phyloP scores from a whole-genome alignment of 2,113 vertebrate species.

The Scophthalmus maximus region DNA sequence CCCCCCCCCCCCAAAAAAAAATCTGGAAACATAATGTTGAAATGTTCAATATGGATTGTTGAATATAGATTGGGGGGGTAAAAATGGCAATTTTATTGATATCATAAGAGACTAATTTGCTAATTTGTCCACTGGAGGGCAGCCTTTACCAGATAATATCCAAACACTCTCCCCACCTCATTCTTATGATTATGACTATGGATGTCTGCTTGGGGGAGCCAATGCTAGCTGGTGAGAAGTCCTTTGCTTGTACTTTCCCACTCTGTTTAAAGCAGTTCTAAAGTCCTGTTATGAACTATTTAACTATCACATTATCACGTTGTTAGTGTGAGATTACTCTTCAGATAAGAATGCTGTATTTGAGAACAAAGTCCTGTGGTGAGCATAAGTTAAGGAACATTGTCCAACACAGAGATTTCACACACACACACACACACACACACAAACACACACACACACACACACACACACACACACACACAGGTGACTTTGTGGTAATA shows the following conservation, averaged over 20 bases:
- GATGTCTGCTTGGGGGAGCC: constrained; percentile 9
- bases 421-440: constrained; percentile 1
- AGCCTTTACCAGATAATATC: constrained; percentile 33
- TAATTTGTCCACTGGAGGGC: constrained; percentile 66
- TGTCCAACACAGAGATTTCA: background rate
- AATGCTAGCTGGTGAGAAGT: constrained; percentile 53
- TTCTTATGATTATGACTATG: background rate
- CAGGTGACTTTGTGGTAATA: constrained; percentile 54
- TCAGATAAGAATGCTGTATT: constrained; percentile 9
- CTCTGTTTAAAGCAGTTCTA: constrained; percentile 34
- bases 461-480: constrained; percentile 29
- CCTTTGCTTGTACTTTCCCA: constrained; percentile 35
- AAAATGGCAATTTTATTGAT: background rate
- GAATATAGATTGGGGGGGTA: background rate
- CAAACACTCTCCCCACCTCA: background rate
- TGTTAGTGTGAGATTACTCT: constrained; percentile 26
- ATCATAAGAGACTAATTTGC: background rate
- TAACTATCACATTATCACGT: background rate
- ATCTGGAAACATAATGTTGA: too few species aligned
- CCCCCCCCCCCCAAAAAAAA: too few species aligned
- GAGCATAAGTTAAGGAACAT: background rate
- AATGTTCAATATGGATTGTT: too few species aligned
- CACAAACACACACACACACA: constrained; percentile 25
- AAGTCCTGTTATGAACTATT: constrained; percentile 17
- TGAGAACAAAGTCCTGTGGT: background rate